phyloP scores from a whole-genome alignment of 2,113 vertebrate species.

The Sitta europaea region DNA sequence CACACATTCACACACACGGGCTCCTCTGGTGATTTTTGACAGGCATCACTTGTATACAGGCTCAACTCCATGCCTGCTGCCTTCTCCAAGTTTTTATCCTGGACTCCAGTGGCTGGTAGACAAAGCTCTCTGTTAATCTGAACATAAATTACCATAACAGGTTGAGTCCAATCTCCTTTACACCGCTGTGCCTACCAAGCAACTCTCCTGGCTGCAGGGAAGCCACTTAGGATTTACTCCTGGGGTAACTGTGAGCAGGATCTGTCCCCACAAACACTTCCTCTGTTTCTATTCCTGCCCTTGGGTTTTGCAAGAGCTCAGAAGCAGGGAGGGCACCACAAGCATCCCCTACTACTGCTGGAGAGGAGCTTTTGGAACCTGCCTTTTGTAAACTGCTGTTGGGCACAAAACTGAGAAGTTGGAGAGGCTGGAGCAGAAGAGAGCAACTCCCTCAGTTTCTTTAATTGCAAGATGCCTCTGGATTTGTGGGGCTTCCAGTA shows the following conservation, averaged over 20 bases:
- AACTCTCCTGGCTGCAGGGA: not conserved
- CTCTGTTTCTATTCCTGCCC: not conserved
- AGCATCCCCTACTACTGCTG: not conserved
- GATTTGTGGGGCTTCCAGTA: not conserved
- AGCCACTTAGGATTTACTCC: not conserved
- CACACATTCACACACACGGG: not conserved
- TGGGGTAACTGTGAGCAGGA: not conserved
- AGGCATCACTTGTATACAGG: not conserved
- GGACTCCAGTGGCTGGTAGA: not conserved
- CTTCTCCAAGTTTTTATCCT: not conserved
- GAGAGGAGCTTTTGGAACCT: not conserved
- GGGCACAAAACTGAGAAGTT: not conserved
- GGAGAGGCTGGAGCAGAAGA: not conserved
- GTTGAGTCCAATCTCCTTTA: not conserved
- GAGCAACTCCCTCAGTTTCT: not conserved
- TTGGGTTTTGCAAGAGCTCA: not conserved
- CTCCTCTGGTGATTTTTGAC: not conserved
- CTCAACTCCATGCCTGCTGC: not conserved
- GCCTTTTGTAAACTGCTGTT: not conserved
- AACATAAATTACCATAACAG: not conserved
- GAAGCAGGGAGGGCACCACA: not conserved
- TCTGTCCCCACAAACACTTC: not conserved
- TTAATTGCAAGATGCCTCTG: not conserved
- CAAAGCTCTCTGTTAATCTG: not conserved
- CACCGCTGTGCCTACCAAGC: rapidly evolving